Evolutionary conservation across 2,797 vertebrate species (phyloP).

Genomic region (Remorina albescens): DNA sequence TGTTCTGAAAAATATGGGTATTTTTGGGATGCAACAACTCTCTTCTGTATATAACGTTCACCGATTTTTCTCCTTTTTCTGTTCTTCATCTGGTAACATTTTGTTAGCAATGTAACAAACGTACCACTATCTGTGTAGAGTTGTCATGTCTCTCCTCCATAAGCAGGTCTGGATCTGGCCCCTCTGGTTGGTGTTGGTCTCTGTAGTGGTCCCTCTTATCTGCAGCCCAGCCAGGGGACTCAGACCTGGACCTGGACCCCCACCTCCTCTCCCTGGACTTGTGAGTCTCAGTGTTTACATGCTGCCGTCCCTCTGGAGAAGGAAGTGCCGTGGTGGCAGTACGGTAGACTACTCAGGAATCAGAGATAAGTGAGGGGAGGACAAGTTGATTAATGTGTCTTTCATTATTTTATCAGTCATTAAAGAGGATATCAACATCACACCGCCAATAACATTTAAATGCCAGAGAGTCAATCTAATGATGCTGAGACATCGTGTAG

Average conservation of each 20-base stretch:
- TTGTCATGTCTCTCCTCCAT: conserved; percentile 73
- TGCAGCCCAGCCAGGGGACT: conserved; percentile 38
- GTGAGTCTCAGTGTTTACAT: conserved; percentile 7
- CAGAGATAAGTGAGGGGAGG: background rate
- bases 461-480: background rate
- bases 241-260: conserved; percentile 33
- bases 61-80: background rate
- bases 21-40: background rate
- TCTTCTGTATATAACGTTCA: too few species aligned
- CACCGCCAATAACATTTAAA: background rate
- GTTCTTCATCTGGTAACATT: background rate
- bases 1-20: conserved; percentile 81
- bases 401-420: background rate
- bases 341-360: conserved; percentile 44
- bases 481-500: background rate
- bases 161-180: conserved; percentile 67
- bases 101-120: background rate
- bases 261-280: conserved; percentile 57
- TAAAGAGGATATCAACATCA: background rate
- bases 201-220: conserved; percentile 69
- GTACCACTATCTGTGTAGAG: conserved; percentile 75
- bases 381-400: background rate
- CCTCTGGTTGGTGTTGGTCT: conserved; percentile 65
- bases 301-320: conserved; percentile 17
- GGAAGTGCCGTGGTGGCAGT: conserved; percentile 19